Evolutionary conservation across 1,140 invertebrate species (phyloP).

Genomic region (Atta cephalotes): DNA sequence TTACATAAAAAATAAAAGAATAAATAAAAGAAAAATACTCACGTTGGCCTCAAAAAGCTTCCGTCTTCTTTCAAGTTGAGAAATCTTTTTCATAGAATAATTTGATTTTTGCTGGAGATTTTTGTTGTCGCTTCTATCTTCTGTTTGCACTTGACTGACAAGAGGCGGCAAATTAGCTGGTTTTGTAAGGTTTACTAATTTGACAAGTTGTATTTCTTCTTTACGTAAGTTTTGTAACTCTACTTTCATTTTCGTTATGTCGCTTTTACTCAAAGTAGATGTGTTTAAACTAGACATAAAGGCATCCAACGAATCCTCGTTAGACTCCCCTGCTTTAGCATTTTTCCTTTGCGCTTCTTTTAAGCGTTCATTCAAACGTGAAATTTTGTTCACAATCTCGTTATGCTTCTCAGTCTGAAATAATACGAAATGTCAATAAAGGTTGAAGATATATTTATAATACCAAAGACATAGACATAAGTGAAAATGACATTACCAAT

Average conservation of each 20-base stretch:
- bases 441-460: background rate
- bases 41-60: constrained; percentile 41
- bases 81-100: constrained; percentile 4
- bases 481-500: constrained; percentile 88
- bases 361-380: constrained; percentile 88
- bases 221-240: constrained; percentile 90
- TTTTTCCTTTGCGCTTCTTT: constrained; percentile 82
- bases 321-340: constrained; percentile 55
- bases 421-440: constrained; percentile 26
- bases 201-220: constrained; percentile 90
- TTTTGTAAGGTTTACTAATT: constrained; percentile 92
- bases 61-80: constrained; percentile 45
- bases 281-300: constrained; percentile 90
- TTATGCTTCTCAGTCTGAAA: constrained; percentile 90
- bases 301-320: constrained; percentile 90
- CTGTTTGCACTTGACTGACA: constrained; percentile 29
- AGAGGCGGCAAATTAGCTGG: constrained; percentile 90
- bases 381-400: constrained; percentile 87
- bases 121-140: background rate
- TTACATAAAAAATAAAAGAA: background rate
- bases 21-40: background rate
- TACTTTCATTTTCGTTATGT: constrained; percentile 81
- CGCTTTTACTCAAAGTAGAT: constrained; percentile 83
- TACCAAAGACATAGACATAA: constrained; percentile 7
- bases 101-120: constrained; percentile 23